These are phyloP conservation scores for Peromyscus aztecus DNA, from an alignment of 2,797 vertebrate genomes.

Conservation along the genomic window DNA sequence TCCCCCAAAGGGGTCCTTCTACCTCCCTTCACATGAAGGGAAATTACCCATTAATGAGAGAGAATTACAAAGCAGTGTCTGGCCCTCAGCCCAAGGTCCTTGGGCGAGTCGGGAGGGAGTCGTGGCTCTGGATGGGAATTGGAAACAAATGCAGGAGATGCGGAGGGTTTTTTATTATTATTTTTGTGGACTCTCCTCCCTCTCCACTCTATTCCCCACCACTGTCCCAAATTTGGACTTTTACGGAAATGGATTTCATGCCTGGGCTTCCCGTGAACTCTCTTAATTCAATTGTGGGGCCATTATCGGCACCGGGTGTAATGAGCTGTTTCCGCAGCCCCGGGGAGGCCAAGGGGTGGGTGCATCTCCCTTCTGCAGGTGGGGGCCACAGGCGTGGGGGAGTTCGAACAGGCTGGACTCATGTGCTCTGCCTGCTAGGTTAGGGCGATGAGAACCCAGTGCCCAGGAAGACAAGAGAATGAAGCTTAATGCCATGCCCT, in stretches of 20 bases:
- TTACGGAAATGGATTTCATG: conserved; percentile 82
- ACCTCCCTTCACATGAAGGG: conserved; percentile 62
- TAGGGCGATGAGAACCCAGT: neutral
- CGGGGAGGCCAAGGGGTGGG: conserved; percentile 52
- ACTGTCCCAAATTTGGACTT: conserved; percentile 82
- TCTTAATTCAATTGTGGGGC: conserved; percentile 84
- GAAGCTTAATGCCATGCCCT: neutral
- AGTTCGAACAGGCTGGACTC: neutral
- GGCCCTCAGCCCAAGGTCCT: conserved; percentile 83
- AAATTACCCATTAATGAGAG: conserved; percentile 84
- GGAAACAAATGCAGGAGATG: conserved; percentile 83
- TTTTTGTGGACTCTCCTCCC: conserved; percentile 55
- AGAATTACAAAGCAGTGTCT: conserved; percentile 74
- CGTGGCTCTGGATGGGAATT: conserved; percentile 73
- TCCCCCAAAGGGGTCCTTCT: neutral
- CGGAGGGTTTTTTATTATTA: conserved; percentile 30
- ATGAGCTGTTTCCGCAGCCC: conserved; percentile 81
- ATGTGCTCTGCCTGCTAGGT: neutral
- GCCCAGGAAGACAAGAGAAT: neutral
- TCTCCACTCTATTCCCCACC: conserved; percentile 41
- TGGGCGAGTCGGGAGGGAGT: conserved; percentile 52
- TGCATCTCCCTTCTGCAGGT: conserved; percentile 64
- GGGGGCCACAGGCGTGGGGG: neutral
- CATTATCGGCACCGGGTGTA: conserved; percentile 82
- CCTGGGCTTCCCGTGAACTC: conserved; percentile 84